Base-by-base conservation (phyloP, 2,113 vertebrate species). In the Eidolon helvum region DNA sequence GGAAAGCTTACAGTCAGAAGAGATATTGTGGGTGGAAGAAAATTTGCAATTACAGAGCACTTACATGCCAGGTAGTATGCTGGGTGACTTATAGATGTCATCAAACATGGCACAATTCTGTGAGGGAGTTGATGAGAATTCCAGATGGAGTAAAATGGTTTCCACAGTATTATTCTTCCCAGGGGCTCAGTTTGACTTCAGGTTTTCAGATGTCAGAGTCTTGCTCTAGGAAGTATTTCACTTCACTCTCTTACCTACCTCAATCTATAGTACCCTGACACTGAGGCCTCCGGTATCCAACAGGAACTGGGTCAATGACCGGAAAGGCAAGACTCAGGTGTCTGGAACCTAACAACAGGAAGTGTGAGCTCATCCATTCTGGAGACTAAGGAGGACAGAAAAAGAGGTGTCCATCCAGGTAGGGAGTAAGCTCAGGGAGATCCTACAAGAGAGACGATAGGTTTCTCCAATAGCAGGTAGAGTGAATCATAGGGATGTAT, bases 1-100 rank as follows among this genome's bases (percentile, higher is more conserved):
- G 61, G 55, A 93, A 92, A 91, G 38, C 68, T 69, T 79, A 71
- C 48, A 61, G 22, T 83, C 82, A 66, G 84, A 92, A 87, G 55
- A 69, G 48, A 83, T 68, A 53, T 65, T 63, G 57, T 79, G 21
- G n/a, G 22, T 94, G 57, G 21, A 87, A 96, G 55, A 90, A 91
- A 90, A 87, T 43, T 63, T 90, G 50, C 35, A 87, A 40, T 83
- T 65, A 79, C n/a, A 87, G 45, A 74, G 30, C 57, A 57, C 50
- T 90, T 35, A 48, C 2, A 22, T 86, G 50, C 33, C 43, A 55
- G 87, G 15, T 79, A 45, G 66, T 53, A 2, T 88, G 30, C 12
- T 91, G 61, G 48, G 84, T 65, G 45, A 79, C 75, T 30, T 43
- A 69, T 0, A 90, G 28, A 45, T 7, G 0, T 80, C 35, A 79